A percentile compares a stretch with the other conserved stretches of the same genome.
Evolutionary conservation across 2,113 vertebrate species (phyloP).

Genomic region (Siniperca chuatsi): DNA sequence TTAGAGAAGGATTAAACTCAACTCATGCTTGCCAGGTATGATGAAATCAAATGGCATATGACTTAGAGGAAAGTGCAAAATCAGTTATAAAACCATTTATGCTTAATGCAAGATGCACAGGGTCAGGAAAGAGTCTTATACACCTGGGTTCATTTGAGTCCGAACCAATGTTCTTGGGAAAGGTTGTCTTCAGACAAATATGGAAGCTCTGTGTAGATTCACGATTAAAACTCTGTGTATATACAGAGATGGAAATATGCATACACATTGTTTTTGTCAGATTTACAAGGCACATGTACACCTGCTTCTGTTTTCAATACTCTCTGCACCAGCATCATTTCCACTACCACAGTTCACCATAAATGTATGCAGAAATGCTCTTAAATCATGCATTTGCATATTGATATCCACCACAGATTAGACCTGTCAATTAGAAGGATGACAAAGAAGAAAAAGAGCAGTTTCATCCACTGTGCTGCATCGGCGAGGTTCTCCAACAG

Average conservation of each 20-base stretch:
- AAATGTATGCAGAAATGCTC: background rate
- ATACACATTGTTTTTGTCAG: background rate
- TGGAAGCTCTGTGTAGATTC: background rate
- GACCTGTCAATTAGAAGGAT: background rate
- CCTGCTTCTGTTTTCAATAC: too few species aligned
- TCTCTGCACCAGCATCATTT: background rate
- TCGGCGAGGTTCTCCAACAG: background rate
- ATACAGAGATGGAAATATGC: background rate
- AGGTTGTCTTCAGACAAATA: background rate
- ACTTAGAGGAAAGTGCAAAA: background rate
- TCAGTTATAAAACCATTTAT: background rate
- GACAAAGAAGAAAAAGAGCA: background rate
- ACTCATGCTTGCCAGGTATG: constrained; percentile 7
- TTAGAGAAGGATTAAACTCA: constrained; percentile 25
- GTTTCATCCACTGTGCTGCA: background rate
- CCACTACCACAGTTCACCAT: too few species aligned
- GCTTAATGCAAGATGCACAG: background rate
- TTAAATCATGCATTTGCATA: background rate
- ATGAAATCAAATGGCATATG: background rate
- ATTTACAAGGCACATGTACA: background rate
- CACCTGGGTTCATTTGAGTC: background rate
- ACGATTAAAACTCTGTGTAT: background rate
- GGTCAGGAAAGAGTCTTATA: background rate
- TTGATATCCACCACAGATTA: background rate
- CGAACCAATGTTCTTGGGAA: background rate